Conservation (phyloP, 2,888 invertebrate genomes). For the Rambutsinella grinnellia region DNA sequence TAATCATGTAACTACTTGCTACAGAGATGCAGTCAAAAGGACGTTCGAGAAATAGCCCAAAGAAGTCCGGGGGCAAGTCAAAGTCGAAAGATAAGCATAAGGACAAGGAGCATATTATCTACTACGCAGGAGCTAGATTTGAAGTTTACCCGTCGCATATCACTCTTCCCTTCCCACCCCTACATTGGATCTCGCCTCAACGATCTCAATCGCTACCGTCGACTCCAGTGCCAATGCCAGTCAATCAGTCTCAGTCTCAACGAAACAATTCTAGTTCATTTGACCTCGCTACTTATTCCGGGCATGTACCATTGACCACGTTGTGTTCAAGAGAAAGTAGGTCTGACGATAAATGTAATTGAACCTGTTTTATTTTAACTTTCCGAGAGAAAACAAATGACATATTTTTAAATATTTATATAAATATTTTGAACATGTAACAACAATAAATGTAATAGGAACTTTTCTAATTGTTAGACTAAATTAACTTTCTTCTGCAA, state of each 20-base stretch:
- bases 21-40: no score
- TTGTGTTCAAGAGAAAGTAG: constrained; percentile 18
- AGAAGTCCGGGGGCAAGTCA: no score
- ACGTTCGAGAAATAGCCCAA: no score
- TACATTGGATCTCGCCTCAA: constrained; percentile 62
- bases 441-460: neutral
- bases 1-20: no score
- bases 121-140: constrained; percentile 65
- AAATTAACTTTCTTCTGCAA: constrained; percentile 6
- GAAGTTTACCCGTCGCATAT: constrained; percentile 60
- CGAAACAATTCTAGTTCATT: constrained; percentile 44
- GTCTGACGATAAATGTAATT: neutral
- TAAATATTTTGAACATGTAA: neutral
- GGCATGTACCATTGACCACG: constrained; percentile 36
- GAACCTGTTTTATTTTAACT: neutral
- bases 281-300: constrained; percentile 57
- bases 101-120: constrained; percentile 52
- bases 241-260: no score
- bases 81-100: no score
- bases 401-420: neutral
- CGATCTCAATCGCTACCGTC: constrained; percentile 62
- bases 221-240: constrained; percentile 52
- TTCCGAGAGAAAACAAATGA: neutral
- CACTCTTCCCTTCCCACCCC: constrained; percentile 62
- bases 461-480: neutral